Percentiles rank a stretch among this genome's conserved stretches.
phyloP scores from a whole-genome alignment of 2,888 invertebrate species.

The Platerodrilus igneus region DNA sequence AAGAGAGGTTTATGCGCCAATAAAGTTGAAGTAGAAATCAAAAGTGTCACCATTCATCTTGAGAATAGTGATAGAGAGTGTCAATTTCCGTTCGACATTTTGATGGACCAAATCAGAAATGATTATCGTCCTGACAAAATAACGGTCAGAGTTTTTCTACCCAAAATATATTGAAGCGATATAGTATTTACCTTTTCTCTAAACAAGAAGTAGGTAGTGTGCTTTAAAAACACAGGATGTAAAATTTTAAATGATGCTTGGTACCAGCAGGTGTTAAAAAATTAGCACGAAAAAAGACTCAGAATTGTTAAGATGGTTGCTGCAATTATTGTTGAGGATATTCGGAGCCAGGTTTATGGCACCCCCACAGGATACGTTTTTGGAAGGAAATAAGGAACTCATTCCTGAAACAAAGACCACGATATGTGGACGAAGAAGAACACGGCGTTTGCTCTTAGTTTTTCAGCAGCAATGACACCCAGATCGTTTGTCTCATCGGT shows the following conservation, averaged over 20 bases:
- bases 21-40: too few relatives aligned
- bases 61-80: too few relatives aligned
- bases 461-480: slow-evolving; percentile 22
- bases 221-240: slow-evolving; percentile 9
- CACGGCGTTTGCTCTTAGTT: slow-evolving; percentile 18
- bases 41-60: too few relatives aligned
- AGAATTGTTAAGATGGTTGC: slow-evolving; percentile 26
- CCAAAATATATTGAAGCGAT: slow-evolving; percentile 5
- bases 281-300: slow-evolving; percentile 20
- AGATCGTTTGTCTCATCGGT: slow-evolving; percentile 23
- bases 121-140: too few relatives aligned
- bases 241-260: too few relatives aligned
- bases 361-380: slow-evolving; percentile 24
- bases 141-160: too few relatives aligned
- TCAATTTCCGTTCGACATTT: too few relatives aligned
- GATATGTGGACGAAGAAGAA: slow-evolving; percentile 13
- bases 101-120: too few relatives aligned
- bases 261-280: too few relatives aligned
- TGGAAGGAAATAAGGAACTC: slow-evolving; percentile 3
- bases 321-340: slow-evolving; percentile 26
- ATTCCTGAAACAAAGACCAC: slow-evolving; percentile 11
- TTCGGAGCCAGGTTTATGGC: slow-evolving; percentile 20
- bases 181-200: slow-evolving; percentile 6
- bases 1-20: too few relatives aligned
- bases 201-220: slow-evolving; percentile 8